Base-by-base conservation (phyloP, 2,888 invertebrate genomes). In the Ectemnius cavifrons region DNA sequence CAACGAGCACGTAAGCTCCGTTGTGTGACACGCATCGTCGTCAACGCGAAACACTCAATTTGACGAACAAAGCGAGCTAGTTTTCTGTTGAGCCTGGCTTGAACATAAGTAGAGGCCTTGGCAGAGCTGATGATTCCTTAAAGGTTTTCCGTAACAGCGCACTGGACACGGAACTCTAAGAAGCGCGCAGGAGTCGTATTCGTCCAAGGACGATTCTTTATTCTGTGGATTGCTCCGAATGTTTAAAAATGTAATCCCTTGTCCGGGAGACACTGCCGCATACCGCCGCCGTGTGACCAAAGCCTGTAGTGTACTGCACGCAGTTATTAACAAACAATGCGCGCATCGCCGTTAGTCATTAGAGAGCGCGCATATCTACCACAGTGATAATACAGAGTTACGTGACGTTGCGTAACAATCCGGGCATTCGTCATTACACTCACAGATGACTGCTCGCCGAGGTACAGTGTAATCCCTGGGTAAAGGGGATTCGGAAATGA, bases 111-210 rank as follows among this genome's bases (percentile, higher is more conserved):
- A n/a, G 18, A 11, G 45, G 16, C 60, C 67, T 60, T 67, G 59
- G 49, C n/a, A 6, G 37, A 49, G 23, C 20, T 52, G n/a, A n/a
- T 47, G 60, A 64, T 64, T 56, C 60, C 60, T 67, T 66, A 60
- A 67, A 67, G 47, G 52, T 60, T 49, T 63, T 60, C 60, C 37
- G 47, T 37, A 18, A 14, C 18, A 28, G 49, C 14, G 16, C 28
- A 52, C 4, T 28, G 14, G 28, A 16, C 49, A 28, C 60, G 60
- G 67, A 47, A 18, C 52, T 46, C 37, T 37, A 37, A 8, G 37
- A 37, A 37, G 5, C 37, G 37, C 37, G 18, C n/a, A 23, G 59
- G 23, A 23, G 23, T 49, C 23, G 47, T n/a, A 23, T 18, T 37
- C 47, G 4, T 23, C 13, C 66, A 60, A 67, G 60, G 67, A 67